Base-by-base conservation (phyloP, 2,888 invertebrate genomes). In the Cryptops parisi region DNA sequence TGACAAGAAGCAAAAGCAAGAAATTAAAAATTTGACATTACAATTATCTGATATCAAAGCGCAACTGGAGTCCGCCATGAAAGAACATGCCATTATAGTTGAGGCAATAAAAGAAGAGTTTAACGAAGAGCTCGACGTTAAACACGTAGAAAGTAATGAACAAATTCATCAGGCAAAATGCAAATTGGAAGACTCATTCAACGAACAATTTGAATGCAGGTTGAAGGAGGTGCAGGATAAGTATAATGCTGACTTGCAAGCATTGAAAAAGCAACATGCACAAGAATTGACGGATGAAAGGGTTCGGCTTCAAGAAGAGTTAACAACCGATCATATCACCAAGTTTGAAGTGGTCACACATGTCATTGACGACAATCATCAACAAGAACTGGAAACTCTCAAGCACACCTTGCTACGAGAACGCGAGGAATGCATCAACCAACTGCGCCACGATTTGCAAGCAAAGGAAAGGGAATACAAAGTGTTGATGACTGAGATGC, bases 321-420 rank as follows among this genome's bases (percentile, higher is more conserved):
- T 50, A 19, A 50, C 50, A 40, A 33, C 41, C n/a, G 50, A 50
- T 17, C 39, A 50, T 24, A 40, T 50, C 23, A 40, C 22, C 15
- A 50, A 41, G 41, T 50, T 50, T 24, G 50, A 50, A 19, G 50
- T n/a, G 6, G 40, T 50, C 5, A 40, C 50, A 19, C 50, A 50
- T 5, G 40, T 24, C n/a, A 26, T 50, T 24, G 50, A 50, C 17
- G 24, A 24, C n/a, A 40, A 41, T 27, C 50, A 50, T 24, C 50
- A 50, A 24, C 3, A 15, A 6, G 50, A 50, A 24, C 33, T 43
- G 33, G 52, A 52, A 45, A 24, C 19, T 9, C 22, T 44, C 33
- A 17, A 38, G 6, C 52, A 52, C 6, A 45, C n/a, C 23, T 15
- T 52, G 25, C 43, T 52, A 2, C n/a, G 33, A 43, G 52, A 52